A percentile compares a stretch with the other conserved stretches of the same genome.
Conservation (phyloP, 1,140 invertebrate genomes). For the Brachionus calyciflorus region DNA sequence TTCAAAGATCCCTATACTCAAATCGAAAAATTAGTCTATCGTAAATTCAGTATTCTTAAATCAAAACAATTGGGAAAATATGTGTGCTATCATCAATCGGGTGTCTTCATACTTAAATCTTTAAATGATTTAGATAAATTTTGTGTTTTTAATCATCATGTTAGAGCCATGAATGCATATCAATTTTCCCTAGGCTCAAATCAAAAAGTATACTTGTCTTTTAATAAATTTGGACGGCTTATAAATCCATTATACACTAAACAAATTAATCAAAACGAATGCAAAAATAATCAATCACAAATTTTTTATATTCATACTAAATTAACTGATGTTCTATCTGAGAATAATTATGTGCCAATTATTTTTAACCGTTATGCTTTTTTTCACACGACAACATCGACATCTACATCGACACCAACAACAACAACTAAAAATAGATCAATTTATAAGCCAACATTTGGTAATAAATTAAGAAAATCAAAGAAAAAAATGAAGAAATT, state of each 20-base stretch:
- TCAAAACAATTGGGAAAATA: conserved; percentile 27
- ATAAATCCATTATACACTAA: neutral
- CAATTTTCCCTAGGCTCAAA: conserved; percentile 21
- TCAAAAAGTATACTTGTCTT: conserved; percentile 16
- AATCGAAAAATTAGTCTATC: conserved; percentile 19
- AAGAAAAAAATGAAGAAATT: no score
- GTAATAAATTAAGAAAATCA: no score
- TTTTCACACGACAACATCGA: neutral
- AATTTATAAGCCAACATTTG: neutral
- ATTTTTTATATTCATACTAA: conserved; percentile 34
- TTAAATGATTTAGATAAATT: conserved; percentile 31
- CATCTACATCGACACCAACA: neutral
- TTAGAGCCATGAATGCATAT: neutral
- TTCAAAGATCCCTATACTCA: conserved; percentile 43
- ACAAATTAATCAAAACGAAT: neutral
- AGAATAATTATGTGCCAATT: neutral
- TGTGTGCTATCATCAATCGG: conserved; percentile 17
- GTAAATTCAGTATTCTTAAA: neutral
- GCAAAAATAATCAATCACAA: conserved; percentile 5
- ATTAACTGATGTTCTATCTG: conserved; percentile 20
- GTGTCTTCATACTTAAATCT: conserved; percentile 8
- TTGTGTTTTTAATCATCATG: conserved; percentile 2
- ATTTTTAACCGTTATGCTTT: neutral
- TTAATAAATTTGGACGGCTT: conserved; percentile 27
- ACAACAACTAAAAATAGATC: neutral